phyloP scores from a whole-genome alignment of 1,140 invertebrate genomes.

The Tigriopus japonicus region DNA sequence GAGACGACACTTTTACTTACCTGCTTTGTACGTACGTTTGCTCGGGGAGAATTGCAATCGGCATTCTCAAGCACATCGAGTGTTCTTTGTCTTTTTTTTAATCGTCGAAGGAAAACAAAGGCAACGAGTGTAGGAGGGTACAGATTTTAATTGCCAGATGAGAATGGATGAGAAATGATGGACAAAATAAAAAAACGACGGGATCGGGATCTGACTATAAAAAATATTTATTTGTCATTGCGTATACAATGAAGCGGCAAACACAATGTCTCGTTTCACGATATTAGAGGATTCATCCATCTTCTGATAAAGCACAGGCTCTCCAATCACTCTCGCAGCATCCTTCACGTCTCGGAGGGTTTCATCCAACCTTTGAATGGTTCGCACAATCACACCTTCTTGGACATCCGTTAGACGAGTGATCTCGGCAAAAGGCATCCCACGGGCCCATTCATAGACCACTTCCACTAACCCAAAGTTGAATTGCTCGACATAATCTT shows the following conservation, averaged over 20 bases:
- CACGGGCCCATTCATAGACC: constrained; percentile 86
- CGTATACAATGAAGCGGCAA: constrained; percentile 89
- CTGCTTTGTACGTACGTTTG: no score
- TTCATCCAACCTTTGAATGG: constrained; percentile 90
- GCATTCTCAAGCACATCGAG: no score
- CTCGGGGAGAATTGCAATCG: no score
- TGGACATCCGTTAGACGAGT: constrained; percentile 82
- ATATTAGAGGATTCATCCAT: constrained; percentile 83
- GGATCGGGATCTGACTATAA: no score
- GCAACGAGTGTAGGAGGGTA: no score
- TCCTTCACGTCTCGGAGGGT: constrained; percentile 75
- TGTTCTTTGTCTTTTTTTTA: no score
- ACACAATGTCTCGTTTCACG: constrained; percentile 95
- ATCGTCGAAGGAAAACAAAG: no score
- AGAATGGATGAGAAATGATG: no score
- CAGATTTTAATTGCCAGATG: no score
- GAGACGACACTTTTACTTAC: no score
- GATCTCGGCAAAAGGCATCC: constrained; percentile 76
- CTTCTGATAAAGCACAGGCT: constrained; percentile 69
- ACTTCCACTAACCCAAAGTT: constrained; percentile 82
- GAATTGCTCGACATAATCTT: constrained; percentile 40
- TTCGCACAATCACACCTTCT: constrained; percentile 93
- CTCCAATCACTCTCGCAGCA: constrained; percentile 78
- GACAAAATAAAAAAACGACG: no score
- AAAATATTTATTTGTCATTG: constrained; percentile 22